These are phyloP conservation scores for Serripes groenlandicus DNA, from an alignment of 2,888 invertebrate species.

Conservation along the genomic window DNA sequence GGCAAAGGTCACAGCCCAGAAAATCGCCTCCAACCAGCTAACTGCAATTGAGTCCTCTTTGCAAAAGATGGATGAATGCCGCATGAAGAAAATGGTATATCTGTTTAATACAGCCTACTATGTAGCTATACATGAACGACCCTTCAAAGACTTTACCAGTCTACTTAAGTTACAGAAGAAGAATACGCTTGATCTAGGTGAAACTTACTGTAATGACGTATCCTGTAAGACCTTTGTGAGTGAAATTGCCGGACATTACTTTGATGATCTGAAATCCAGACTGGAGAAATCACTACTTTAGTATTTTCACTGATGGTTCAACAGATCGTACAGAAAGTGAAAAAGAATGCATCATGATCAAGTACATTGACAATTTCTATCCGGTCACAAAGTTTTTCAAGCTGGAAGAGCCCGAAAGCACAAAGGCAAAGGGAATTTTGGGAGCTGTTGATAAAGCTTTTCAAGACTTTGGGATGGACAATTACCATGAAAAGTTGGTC, in stretches of 20 bases:
- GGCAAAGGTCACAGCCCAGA: not conserved
- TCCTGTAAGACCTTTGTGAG: conserved; percentile 22
- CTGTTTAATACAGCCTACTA: not conserved
- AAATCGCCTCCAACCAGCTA: not conserved
- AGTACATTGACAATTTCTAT: conserved; percentile 39
- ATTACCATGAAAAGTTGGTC: conserved; percentile 31
- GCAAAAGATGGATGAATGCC: not conserved
- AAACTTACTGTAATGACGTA: conserved; percentile 49
- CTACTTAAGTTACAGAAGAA: conserved; percentile 34
- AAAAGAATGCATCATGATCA: conserved; percentile 49
- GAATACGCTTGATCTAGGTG: conserved; percentile 24
- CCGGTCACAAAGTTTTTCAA: conserved; percentile 46
- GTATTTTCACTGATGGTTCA: conserved; percentile 52
- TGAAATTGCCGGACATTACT: conserved; percentile 39
- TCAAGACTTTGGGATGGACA: conserved; percentile 15
- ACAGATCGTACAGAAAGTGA: conserved; percentile 54
- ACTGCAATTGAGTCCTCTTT: not conserved
- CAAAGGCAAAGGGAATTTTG: conserved; percentile 51
- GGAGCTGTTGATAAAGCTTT: conserved; percentile 47
- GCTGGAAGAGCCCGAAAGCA: conserved; percentile 50
- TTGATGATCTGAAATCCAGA: conserved; percentile 47
- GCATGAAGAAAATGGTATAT: not conserved
- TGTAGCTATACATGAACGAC: conserved; percentile 3
- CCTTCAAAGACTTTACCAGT: conserved; percentile 33
- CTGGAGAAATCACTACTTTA: conserved; percentile 37